phyloP scores from a whole-genome alignment of 2,113 vertebrate genomes.

The Bubo bubo region DNA sequence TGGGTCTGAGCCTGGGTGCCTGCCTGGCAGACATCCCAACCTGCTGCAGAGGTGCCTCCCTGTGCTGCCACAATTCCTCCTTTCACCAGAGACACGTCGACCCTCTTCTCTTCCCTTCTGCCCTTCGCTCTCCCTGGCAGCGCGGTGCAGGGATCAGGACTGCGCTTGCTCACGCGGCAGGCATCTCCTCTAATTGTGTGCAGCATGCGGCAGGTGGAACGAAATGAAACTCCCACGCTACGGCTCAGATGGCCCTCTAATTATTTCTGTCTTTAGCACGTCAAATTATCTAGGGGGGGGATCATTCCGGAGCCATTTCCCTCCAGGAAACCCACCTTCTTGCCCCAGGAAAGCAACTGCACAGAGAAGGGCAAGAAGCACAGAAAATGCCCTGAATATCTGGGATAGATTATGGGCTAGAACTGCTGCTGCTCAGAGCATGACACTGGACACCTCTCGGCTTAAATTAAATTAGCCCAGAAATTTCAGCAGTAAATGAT shows the following conservation, averaged over 20 bases:
- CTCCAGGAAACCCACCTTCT: neutral
- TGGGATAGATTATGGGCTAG: neutral
- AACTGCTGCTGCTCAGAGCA: neutral
- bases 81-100: neutral
- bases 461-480: slow-evolving; percentile 15
- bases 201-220: slow-evolving; percentile 32
- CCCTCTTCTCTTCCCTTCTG: neutral
- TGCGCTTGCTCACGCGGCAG: neutral
- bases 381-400: neutral
- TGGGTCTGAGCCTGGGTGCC: neutral
- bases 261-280: slow-evolving; percentile 24
- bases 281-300: neutral
- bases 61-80: neutral
- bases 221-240: slow-evolving; percentile 12
- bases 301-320: neutral
- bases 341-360: neutral
- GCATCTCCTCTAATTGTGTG: neutral
- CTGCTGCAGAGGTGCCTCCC: neutral
- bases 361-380: neutral
- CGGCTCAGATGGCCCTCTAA: neutral
- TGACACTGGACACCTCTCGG: neutral
- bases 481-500: neutral
- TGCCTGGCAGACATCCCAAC: rapidly evolving
- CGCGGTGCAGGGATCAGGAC: neutral
- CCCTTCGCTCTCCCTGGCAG: neutral